Base-by-base conservation (phyloP, 2,797 vertebrate species). In the Spea hammondii region DNA sequence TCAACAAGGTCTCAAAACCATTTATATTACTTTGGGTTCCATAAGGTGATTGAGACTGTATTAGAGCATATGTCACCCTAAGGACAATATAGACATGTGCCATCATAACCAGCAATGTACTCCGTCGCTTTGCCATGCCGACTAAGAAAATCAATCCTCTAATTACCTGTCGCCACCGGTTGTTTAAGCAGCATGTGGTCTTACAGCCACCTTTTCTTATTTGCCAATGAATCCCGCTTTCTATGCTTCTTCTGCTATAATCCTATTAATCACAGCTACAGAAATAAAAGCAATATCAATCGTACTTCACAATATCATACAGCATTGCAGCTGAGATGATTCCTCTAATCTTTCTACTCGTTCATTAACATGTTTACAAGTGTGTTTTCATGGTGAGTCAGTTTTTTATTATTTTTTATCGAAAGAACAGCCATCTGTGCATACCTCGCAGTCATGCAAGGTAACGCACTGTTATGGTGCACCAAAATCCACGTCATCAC, bases 391-490 rank as follows among this genome's bases (percentile, higher is more conserved):
- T 53, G 74, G 60, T 72, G 51, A 81, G 70, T 77, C 79, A 72
- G 64, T 0, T 45, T 71, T 72, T 71, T 59, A 12, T 76, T 32
- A 32, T 32, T 32, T 32, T 32, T 32, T 32, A 32, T 32, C 2
- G 32, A 48, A 60, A 12, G 12, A 7, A 44, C 68, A 49, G 5
- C 74, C 68, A 80, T 80, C 78, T 80, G 79, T 60, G 54, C 46
- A 54, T 47, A 44, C 3, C 45, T 47, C 7, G 44, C 17, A 55
- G 45, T 46, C 32, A 75, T 14, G 68, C 4, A 55, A 67, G 10
- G 59, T 62, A 57, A 46, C 12, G 64, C 11, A 45, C 12, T 12
- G 60, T 46, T 64, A 70, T 65, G 59, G 59, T 55, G 69, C 60
- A 78, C 71, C 60, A 72, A 44, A 47, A 46, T 17, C 51, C 14